Base-by-base conservation (phyloP, 2,888 invertebrate species). In the Philereme vetulata region DNA sequence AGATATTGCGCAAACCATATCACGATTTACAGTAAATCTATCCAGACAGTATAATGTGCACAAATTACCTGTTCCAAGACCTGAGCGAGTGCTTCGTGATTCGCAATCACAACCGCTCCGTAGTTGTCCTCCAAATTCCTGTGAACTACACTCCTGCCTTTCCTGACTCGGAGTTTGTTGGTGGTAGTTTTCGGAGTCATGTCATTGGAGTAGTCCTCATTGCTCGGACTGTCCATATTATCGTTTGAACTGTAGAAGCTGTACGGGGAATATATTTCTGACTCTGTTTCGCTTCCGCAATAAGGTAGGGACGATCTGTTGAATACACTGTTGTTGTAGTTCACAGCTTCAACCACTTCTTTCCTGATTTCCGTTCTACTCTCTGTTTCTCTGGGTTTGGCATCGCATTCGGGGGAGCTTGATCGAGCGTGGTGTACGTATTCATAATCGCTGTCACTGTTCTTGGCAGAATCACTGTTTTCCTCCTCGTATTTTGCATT, bases 61-160 rank as follows among this genome's bases (percentile, higher is more conserved):
- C 65, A 76, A 80, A 78, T 84, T 87, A 97, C 97, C 94, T 97
- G 97, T 88, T 97, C 97, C 66, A 97, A 93, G 75, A 97, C 95
- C 88, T 97, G 97, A 53, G 97, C 96, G 21, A 97, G 93, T 5
- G 97, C 97, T 87, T 97, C 97, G 80, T 97, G 97, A 91, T 97
- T 97, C 64, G 97, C 97, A 42, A 97, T 95, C 67, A 97, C 95
- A 40, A 97, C 97, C 45, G 97, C 97, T 11, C 97, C 97, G 78
- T 97, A 97, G 90, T 97, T 97, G 79, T 97, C 97, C 80, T 97
- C 97, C 66, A 97, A 93, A 81, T 95, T 97, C 78, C 95, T 96
- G 82, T 97, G 97, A 7, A 97, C 96, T 66, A 97, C 95, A 82
- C 96, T 96, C 62, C 97, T 93, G 53, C 96, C 96, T 84, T 97